Conservation (phyloP, 2,797 vertebrate species). For the Thaleichthys pacificus region DNA sequence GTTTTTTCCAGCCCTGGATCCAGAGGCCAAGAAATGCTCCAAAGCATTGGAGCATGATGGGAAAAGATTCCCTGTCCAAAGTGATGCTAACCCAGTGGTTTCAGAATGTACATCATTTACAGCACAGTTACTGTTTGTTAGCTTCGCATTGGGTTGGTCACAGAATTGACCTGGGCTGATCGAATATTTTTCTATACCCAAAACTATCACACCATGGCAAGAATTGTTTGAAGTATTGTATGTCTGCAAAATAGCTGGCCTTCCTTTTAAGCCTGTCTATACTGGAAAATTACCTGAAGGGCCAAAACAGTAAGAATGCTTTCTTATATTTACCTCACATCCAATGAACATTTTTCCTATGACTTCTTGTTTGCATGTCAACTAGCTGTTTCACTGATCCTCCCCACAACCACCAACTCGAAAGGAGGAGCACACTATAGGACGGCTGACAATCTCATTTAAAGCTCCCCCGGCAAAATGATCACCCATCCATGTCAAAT, state of each 20-base stretch:
- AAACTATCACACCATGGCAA: too few relatives aligned
- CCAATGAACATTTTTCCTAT: slow-evolving; percentile 37
- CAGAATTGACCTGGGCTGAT: neutral
- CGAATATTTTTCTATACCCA: too few relatives aligned
- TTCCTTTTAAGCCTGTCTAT: too few relatives aligned
- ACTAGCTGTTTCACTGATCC: slow-evolving; percentile 47
- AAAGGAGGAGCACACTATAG: slow-evolving; percentile 59
- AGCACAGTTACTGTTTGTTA: neutral
- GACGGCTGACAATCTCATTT: slow-evolving; percentile 60
- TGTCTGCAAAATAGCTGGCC: neutral
- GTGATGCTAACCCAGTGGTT: neutral
- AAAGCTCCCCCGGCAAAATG: slow-evolving; percentile 64
- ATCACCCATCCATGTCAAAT: slow-evolving; percentile 67
- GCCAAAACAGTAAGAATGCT: slow-evolving; percentile 26
- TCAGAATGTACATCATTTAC: neutral
- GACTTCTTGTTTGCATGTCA: slow-evolving; percentile 41
- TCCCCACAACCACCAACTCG: slow-evolving; percentile 44
- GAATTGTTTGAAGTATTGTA: neutral
- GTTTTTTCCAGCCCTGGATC: slow-evolving; percentile 52
- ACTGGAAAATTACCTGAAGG: too few relatives aligned
- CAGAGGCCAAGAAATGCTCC: slow-evolving; percentile 51
- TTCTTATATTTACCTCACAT: slow-evolving; percentile 41
- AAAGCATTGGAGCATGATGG: slow-evolving; percentile 53
- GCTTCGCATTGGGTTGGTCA: slow-evolving; percentile 2
- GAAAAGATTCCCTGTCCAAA: slow-evolving; percentile 13